Evolutionary conservation across 2,797 vertebrate species (phyloP).

Genomic region (Kryptolebias ocellatus): DNA sequence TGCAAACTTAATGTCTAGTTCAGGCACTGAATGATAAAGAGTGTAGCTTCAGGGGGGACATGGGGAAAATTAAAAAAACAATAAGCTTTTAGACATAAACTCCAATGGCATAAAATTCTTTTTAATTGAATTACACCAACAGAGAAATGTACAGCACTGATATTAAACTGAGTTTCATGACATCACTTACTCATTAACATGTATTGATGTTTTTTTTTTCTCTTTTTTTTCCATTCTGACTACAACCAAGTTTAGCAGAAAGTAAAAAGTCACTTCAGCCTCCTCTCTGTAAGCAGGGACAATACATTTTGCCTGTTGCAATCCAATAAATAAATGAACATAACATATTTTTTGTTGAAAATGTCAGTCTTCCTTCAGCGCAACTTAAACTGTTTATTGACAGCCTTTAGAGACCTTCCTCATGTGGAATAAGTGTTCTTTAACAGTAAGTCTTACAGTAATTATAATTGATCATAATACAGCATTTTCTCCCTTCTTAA

Average conservation of each 20-base stretch:
- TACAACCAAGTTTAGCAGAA: no score
- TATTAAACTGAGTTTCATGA: slow-evolving; percentile 27
- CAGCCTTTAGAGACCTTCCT: no score
- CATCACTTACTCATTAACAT: slow-evolving; percentile 3
- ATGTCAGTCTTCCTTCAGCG: no score
- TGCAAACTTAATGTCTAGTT: slow-evolving; percentile 25
- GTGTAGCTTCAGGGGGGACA: slow-evolving; percentile 13
- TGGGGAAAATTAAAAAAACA: slow-evolving; percentile 37
- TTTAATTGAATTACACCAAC: slow-evolving; percentile 54
- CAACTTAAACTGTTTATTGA: no score
- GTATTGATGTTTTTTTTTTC: background rate
- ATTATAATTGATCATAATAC: background rate
- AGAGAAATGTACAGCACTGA: slow-evolving; percentile 33
- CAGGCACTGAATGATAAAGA: slow-evolving; percentile 14
- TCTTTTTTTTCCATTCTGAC: background rate
- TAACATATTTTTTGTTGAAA: no score
- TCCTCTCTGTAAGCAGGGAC: background rate
- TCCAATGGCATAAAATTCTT: slow-evolving; percentile 44
- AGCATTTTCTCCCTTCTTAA: background rate
- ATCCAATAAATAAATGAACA: no score
- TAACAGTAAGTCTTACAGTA: background rate
- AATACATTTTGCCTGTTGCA: no score
- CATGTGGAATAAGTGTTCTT: no score
- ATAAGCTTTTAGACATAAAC: slow-evolving; percentile 41
- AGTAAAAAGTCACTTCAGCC: background rate